phyloP scores from a whole-genome alignment of 2,888 invertebrate species.

The Eilema caniola region DNA sequence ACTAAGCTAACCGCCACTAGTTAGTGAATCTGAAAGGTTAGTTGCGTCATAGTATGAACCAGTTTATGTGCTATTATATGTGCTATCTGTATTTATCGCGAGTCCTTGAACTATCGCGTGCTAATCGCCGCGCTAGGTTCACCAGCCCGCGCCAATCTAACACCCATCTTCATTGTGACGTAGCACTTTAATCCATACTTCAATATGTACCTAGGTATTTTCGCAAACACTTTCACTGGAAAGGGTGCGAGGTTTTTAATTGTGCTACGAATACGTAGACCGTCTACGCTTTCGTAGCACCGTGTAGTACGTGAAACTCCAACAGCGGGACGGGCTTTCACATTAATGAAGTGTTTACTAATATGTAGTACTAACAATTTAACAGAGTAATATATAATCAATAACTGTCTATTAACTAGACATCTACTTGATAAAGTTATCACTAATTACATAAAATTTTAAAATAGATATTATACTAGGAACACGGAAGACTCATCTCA shows the following conservation, averaged over 20 bases:
- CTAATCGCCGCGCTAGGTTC: slow-evolving; percentile 59
- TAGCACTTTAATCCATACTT: slow-evolving; percentile 33
- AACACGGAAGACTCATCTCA: too few relatives aligned
- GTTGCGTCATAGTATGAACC: slow-evolving; percentile 54
- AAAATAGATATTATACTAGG: too few relatives aligned
- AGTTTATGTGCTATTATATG: slow-evolving; percentile 38
- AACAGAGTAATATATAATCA: not conserved
- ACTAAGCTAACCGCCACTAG: slow-evolving; percentile 11
- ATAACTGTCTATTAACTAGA: not conserved
- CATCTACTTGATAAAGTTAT: too few relatives aligned
- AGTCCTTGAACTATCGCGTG: slow-evolving; percentile 82
- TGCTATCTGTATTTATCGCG: slow-evolving; percentile 45
- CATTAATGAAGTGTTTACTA: not conserved
- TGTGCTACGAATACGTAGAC: slow-evolving; percentile 10
- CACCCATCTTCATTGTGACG: slow-evolving; percentile 49
- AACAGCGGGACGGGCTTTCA: not conserved
- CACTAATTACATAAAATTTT: too few relatives aligned
- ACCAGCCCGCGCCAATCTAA: slow-evolving; percentile 49
- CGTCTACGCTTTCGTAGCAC: slow-evolving; percentile 16
- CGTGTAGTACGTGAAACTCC: not conserved
- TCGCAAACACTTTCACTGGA: slow-evolving; percentile 48
- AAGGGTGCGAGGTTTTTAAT: slow-evolving; percentile 18
- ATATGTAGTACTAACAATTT: not conserved
- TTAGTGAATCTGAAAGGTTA: slow-evolving; percentile 42
- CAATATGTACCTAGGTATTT: slow-evolving; percentile 24